Conservation (phyloP, 2,797 vertebrate species). For the Dromococcyx pavoninus region DNA sequence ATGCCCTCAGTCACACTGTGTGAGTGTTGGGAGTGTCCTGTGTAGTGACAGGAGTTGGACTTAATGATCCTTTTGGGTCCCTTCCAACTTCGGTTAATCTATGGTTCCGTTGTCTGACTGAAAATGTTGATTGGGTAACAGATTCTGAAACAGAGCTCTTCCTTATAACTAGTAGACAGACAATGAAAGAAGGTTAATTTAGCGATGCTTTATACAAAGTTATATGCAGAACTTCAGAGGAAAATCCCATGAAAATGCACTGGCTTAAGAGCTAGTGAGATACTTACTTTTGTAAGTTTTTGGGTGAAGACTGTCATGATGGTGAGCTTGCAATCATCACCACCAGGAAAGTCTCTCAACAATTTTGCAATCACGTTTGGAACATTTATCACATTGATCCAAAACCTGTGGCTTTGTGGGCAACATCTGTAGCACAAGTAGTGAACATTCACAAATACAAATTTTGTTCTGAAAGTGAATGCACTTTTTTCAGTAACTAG, state of each 20-base stretch:
- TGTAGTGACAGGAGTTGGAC: too few species aligned
- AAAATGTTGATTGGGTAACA: not conserved
- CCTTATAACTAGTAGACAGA: not conserved
- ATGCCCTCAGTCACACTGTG: too few species aligned
- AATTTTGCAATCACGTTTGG: not conserved
- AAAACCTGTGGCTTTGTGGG: not conserved
- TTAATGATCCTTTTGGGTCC: too few species aligned
- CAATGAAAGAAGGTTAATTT: not conserved
- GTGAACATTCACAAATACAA: not conserved
- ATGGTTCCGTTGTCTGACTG: too few species aligned
- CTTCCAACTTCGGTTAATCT: too few species aligned
- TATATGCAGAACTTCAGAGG: not conserved
- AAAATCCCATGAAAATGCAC: not conserved
- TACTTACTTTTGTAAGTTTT: not conserved
- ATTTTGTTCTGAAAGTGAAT: not conserved
- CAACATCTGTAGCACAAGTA: not conserved
- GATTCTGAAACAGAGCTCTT: not conserved
- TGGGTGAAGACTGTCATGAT: not conserved
- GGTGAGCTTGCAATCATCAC: not conserved
- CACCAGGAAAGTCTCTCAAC: not conserved
- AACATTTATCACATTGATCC: not conserved
- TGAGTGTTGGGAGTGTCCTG: too few species aligned
- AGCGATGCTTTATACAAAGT: not conserved
- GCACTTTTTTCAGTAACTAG: conserved; percentile 1
- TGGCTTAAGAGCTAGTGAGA: not conserved